Conservation (phyloP, 1,140 invertebrate genomes). For the Arctopsyche grandis region DNA sequence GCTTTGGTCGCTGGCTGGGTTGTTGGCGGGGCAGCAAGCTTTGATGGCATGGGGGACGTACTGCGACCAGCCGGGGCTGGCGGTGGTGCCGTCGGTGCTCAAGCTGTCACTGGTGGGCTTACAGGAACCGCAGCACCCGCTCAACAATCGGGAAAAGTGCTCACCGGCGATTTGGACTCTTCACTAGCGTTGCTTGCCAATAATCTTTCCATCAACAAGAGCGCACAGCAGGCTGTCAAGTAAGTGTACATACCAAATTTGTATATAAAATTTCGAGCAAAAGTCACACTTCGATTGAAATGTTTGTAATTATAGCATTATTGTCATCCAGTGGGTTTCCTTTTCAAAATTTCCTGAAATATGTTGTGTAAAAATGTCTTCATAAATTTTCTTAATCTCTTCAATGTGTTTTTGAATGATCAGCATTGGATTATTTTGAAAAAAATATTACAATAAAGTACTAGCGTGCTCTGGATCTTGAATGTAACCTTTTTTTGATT, state of each 20-base stretch:
- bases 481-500: too few relatives aligned
- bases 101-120: slow-evolving; percentile 58
- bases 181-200: slow-evolving; percentile 90
- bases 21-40: slow-evolving; percentile 63
- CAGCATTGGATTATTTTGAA: too few relatives aligned
- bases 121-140: slow-evolving; percentile 56
- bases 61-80: slow-evolving; percentile 68
- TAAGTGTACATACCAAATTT: slow-evolving; percentile 38
- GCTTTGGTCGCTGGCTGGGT: slow-evolving; percentile 40
- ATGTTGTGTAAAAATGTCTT: not conserved
- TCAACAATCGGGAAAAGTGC: slow-evolving; percentile 72
- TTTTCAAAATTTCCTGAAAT: not conserved
- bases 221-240: slow-evolving; percentile 64
- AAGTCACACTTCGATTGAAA: not conserved
- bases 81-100: slow-evolving; percentile 57
- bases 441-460: too few relatives aligned
- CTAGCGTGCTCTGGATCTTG: too few relatives aligned
- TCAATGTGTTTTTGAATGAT: too few relatives aligned
- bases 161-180: slow-evolving; percentile 92
- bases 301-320: too few relatives aligned
- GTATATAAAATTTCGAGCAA: not conserved
- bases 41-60: slow-evolving; percentile 79
- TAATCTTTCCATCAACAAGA: slow-evolving; percentile 91
- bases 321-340: not conserved
- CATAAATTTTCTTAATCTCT: too few relatives aligned